A percentile compares a stretch with the other conserved stretches of the same genome.
phyloP scores from a whole-genome alignment of 2,888 invertebrate species.

The Calameuta idolon region DNA sequence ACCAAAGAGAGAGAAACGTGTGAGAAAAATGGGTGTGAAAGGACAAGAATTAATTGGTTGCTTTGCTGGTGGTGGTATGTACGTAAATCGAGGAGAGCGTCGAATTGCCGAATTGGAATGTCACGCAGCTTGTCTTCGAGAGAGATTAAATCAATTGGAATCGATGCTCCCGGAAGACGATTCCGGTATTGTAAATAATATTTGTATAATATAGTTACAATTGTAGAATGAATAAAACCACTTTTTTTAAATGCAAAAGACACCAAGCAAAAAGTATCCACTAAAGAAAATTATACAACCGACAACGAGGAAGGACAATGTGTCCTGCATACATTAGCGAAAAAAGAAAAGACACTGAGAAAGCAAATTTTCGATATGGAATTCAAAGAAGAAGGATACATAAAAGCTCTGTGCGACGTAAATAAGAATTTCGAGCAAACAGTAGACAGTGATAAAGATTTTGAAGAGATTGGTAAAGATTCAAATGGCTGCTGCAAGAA shows the following conservation, averaged over 20 bases:
- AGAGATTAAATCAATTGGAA: constrained; percentile 27
- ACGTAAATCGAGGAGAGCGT: constrained; percentile 21
- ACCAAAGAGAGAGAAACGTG: background rate
- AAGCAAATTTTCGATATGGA: constrained; percentile 33
- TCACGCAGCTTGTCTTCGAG: constrained; percentile 27
- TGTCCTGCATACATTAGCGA: constrained; percentile 22
- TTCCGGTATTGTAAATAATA: background rate
- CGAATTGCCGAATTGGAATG: constrained; percentile 34
- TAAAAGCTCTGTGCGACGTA: constrained; percentile 16
- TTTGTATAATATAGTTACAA: background rate
- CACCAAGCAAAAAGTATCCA: background rate
- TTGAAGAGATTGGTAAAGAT: background rate
- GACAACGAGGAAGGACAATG: constrained; percentile 17
- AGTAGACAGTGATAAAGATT: background rate
- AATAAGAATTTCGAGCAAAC: background rate
- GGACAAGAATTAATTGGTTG: constrained; percentile 20
- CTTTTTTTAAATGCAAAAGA: background rate
- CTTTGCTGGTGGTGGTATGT: constrained; percentile 20
- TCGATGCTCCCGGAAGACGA: constrained; percentile 20
- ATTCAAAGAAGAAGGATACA: constrained; percentile 28
- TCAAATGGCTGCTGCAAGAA: background rate
- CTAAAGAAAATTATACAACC: background rate
- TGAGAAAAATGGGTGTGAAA: background rate
- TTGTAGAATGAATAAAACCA: background rate
- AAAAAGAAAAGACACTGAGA: constrained; percentile 28